These are phyloP conservation scores for Electrona antarctica DNA, from an alignment of 2,113 vertebrate genomes.

Conservation along the genomic window DNA sequence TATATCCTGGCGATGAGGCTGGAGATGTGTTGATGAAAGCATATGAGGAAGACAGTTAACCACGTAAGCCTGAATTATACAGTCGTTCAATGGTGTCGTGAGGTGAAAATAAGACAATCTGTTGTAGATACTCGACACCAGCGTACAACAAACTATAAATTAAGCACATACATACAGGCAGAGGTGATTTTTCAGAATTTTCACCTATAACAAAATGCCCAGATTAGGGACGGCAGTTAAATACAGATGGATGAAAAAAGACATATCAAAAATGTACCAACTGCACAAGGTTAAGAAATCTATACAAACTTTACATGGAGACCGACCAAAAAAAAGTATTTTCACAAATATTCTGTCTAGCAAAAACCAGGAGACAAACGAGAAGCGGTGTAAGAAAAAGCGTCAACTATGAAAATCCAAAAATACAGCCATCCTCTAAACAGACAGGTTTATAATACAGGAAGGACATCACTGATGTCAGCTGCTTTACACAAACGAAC, in stretches of 20 bases:
- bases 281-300: constrained; percentile 93
- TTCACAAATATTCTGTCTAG: constrained; percentile 83
- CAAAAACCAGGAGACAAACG: constrained; percentile 74
- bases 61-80: too few relatives aligned
- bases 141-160: too few relatives aligned
- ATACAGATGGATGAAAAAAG: constrained; percentile 43
- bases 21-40: constrained; percentile 33
- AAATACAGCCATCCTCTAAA: constrained; percentile 90
- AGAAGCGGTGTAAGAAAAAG: constrained; percentile 62
- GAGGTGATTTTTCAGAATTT: too few relatives aligned
- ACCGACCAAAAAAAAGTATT: constrained; percentile 69
- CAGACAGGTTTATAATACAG: constrained; percentile 83
- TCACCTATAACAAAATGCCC: too few relatives aligned
- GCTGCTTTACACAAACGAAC: constrained; percentile 94
- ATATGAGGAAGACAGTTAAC: constrained; percentile 43
- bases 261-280: constrained; percentile 84
- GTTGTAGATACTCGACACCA: too few relatives aligned
- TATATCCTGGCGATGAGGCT: constrained; percentile 36
- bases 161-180: too few relatives aligned
- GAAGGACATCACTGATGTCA: constrained; percentile 99
- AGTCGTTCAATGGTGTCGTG: too few relatives aligned
- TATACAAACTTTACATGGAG: constrained; percentile 90
- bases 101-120: too few relatives aligned
- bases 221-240: constrained; percentile 20
- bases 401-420: constrained; percentile 89